Evolutionary conservation across 2,797 vertebrate species (phyloP).

Genomic region (Myotis pilosus): DNA sequence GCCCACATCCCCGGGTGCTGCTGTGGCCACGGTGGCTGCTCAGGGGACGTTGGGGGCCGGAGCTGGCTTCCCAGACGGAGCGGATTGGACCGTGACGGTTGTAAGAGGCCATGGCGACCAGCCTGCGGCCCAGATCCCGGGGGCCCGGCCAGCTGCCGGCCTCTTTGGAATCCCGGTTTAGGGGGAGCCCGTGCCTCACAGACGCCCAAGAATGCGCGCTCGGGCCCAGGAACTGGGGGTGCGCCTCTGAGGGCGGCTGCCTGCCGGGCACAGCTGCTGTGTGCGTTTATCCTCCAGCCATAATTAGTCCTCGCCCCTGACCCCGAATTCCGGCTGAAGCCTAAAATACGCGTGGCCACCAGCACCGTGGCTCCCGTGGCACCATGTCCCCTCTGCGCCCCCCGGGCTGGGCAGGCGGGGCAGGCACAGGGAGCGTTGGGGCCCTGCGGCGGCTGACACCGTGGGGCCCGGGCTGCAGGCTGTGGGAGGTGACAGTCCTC

Average conservation of each 20-base stretch:
- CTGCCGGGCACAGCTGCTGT: background rate
- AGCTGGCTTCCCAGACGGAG: rapidly evolving
- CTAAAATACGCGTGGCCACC: background rate
- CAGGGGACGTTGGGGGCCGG: rapidly evolving
- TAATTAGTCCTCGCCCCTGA: background rate
- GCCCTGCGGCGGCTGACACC: rapidly evolving
- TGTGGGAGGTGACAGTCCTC: rapidly evolving
- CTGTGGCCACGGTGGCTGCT: rapidly evolving
- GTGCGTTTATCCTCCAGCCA: background rate
- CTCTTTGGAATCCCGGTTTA: constrained; percentile 45
- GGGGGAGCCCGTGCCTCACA: background rate
- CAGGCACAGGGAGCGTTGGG: rapidly evolving
- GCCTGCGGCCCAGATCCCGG: background rate
- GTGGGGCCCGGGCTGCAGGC: too few species aligned
- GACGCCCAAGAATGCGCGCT: background rate
- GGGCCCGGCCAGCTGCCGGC: constrained; percentile 23
- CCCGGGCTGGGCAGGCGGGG: background rate
- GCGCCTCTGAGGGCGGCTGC: background rate
- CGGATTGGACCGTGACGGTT: rapidly evolving
- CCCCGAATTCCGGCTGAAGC: background rate
- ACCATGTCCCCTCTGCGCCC: background rate
- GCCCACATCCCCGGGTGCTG: background rate
- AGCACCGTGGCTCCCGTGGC: rapidly evolving
- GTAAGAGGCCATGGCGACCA: rapidly evolving
- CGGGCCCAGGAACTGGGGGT: background rate